phyloP scores from a whole-genome alignment of 2,797 vertebrate species.

The Balearica regulorum region DNA sequence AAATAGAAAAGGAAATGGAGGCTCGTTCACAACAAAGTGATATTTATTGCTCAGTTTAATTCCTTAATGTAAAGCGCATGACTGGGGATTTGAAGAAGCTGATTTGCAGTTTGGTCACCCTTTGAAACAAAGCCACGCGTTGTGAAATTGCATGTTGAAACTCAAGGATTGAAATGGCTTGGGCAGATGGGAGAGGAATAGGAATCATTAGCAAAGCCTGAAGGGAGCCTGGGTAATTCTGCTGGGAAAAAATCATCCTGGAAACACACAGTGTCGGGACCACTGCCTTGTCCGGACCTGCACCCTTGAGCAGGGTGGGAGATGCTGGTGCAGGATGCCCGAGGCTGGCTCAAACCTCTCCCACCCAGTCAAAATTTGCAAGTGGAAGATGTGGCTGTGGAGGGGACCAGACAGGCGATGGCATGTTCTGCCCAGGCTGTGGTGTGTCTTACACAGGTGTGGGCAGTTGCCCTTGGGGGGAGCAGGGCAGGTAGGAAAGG shows the following conservation, averaged over 20 bases:
- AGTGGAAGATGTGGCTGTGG: neutral
- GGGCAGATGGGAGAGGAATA: neutral
- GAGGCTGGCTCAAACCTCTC: neutral
- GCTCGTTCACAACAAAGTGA: constrained; percentile 11
- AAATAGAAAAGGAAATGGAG: constrained; percentile 36
- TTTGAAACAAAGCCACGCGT: neutral
- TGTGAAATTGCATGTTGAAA: neutral
- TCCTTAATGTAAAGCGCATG: constrained; percentile 40
- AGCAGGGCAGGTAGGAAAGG: neutral
- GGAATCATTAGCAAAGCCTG: neutral
- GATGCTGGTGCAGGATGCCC: neutral
- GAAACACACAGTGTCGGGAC: fast-evolving
- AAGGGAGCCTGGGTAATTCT: neutral
- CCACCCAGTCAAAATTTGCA: neutral
- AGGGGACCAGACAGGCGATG: neutral
- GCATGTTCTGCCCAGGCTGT: too few relatives aligned
- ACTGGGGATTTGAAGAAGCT: neutral
- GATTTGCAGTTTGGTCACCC: constrained; percentile 40
- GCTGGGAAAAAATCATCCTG: neutral
- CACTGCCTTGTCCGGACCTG: fast-evolving
- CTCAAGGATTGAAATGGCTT: neutral
- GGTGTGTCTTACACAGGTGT: neutral
- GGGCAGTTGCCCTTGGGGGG: neutral
- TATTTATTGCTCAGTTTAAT: constrained; percentile 59
- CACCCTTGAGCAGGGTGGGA: neutral